These are phyloP conservation scores for Ciconia nigra DNA, from an alignment of 2,797 vertebrate species.

Conservation along the genomic window DNA sequence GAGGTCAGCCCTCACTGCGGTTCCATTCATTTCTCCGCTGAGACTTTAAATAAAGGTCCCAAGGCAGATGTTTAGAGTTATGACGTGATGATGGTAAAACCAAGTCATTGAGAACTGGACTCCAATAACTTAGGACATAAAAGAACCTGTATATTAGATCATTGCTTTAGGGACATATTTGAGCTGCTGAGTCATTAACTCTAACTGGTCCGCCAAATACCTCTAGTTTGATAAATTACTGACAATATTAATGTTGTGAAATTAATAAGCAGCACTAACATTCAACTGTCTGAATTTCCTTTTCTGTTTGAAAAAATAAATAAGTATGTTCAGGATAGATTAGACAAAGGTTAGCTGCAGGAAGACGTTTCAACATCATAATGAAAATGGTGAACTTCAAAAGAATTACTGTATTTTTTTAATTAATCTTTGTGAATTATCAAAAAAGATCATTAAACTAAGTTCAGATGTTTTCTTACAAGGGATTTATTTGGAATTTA, in stretches of 20 bases:
- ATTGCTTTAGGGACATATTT: slow-evolving; percentile 48
- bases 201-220: background rate
- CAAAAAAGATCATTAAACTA: background rate
- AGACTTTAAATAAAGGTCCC: background rate
- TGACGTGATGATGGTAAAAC: background rate
- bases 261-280: background rate
- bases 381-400: slow-evolving; percentile 38
- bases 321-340: background rate
- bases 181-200: slow-evolving; percentile 27
- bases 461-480: background rate
- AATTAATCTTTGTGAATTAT: background rate
- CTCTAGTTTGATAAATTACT: slow-evolving; percentile 33
- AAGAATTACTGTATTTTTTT: slow-evolving; percentile 1
- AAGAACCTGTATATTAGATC: slow-evolving; percentile 35
- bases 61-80: background rate
- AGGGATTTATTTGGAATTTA: background rate
- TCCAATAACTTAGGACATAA: background rate
- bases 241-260: background rate
- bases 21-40: background rate
- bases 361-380: background rate
- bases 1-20: accelerated
- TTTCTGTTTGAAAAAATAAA: slow-evolving; percentile 39
- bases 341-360: slow-evolving; percentile 43
- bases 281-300: slow-evolving; percentile 25
- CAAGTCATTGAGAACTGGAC: background rate